These are phyloP conservation scores for Margaritifera margaritifera DNA, from an alignment of 2,888 invertebrate species.

Conservation along the genomic window DNA sequence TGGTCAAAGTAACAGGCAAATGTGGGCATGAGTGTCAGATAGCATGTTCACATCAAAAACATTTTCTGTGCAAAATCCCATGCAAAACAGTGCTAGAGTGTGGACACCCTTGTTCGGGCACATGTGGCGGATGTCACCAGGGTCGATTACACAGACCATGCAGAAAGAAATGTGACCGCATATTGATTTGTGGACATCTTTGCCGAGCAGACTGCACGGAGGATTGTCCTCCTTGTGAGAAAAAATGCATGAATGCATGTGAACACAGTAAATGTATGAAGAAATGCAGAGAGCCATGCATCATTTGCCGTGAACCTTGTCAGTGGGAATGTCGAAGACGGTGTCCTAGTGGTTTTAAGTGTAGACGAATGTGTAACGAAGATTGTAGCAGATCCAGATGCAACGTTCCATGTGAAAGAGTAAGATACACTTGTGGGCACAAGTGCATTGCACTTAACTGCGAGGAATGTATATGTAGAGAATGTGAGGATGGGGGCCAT, in stretches of 20 bases:
- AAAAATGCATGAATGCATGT: conserved; percentile 69
- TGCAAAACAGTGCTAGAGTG: conserved; percentile 46
- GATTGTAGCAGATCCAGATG: conserved; percentile 70
- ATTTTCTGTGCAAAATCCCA: conserved; percentile 20
- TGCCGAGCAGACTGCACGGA: conserved; percentile 64
- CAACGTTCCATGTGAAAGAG: conserved; percentile 66
- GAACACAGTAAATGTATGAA: conserved; percentile 63
- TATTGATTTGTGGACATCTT: conserved; percentile 74
- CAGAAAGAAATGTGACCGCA: conserved; percentile 76
- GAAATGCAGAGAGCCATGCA: conserved; percentile 65
- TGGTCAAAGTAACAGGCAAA: conserved; percentile 27
- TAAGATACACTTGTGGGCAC: conserved; percentile 72
- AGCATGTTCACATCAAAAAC: conserved; percentile 23
- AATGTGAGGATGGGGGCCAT: conserved; percentile 74
- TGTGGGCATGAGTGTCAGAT: conserved; percentile 38
- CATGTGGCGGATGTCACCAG: conserved; percentile 76
- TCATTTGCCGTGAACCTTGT: conserved; percentile 68
- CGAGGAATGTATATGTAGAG: conserved; percentile 81
- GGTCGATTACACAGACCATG: conserved; percentile 80
- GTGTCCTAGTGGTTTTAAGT: conserved; percentile 45
- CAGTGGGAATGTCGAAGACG: conserved; percentile 63
- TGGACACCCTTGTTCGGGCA: conserved; percentile 66
- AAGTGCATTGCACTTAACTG: conserved; percentile 81
- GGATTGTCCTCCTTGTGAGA: conserved; percentile 70
- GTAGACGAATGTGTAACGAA: conserved; percentile 67